phyloP scores from a whole-genome alignment of 2,888 invertebrate genomes.

The Drosophila borealis region DNA sequence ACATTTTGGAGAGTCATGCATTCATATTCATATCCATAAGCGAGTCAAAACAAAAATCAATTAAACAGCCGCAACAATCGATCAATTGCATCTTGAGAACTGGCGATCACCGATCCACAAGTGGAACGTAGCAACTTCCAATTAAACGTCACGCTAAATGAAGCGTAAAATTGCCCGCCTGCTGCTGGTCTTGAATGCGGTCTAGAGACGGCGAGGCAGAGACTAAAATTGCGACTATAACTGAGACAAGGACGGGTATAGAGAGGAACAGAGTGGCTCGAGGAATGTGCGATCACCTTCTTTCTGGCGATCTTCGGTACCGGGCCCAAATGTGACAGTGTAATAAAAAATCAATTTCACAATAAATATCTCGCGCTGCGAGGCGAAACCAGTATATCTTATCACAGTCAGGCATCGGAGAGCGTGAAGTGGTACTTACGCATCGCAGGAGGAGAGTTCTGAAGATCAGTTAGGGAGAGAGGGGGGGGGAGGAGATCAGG shows the following conservation, averaged over 20 bases:
- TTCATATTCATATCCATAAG: conserved; percentile 42
- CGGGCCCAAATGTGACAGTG: conserved; percentile 76
- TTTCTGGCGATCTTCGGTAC: conserved; percentile 35
- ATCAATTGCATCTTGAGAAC: conserved; percentile 59
- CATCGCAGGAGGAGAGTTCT: conserved; percentile 46
- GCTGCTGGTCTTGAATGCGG: conserved; percentile 76
- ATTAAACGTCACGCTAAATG: conserved; percentile 81
- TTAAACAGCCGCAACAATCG: conserved; percentile 70
- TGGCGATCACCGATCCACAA: conserved; percentile 28
- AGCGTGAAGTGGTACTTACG: conserved; percentile 80
- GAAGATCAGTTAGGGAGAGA: conserved; percentile 38
- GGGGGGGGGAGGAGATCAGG: conserved; percentile 6
- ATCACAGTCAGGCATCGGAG: conserved; percentile 72
- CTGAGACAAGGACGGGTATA: conserved; percentile 16
- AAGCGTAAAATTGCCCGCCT: conserved; percentile 80
- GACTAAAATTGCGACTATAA: background rate
- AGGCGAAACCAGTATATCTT: conserved; percentile 75
- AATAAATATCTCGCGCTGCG: conserved; percentile 72
- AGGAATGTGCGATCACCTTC: conserved; percentile 70
- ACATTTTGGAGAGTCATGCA: conserved; percentile 52
- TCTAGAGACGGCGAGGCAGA: conserved; percentile 24
- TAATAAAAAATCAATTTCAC: conserved; percentile 82
- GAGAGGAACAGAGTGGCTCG: conserved; percentile 8
- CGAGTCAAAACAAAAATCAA: conserved; percentile 77
- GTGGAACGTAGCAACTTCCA: conserved; percentile 66